Conservation (phyloP, 2,888 invertebrate genomes). For the Andrena fulva region DNA sequence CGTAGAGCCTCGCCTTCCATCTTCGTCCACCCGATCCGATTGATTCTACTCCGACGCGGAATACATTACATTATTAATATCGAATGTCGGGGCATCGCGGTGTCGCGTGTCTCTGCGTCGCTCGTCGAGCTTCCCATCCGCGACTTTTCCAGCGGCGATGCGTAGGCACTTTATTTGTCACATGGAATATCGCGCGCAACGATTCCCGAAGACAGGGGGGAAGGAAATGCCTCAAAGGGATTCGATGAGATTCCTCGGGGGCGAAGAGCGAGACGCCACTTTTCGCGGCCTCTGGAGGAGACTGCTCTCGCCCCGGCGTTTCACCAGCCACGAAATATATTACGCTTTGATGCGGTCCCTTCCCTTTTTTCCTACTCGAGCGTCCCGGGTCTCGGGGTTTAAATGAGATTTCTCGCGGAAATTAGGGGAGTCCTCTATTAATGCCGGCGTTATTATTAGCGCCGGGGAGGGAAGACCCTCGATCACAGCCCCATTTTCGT, state of each 20-base stretch:
- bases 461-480: neutral
- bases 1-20: slow-evolving; percentile 9
- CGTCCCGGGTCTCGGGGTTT: neutral
- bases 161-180: slow-evolving; percentile 11
- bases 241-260: slow-evolving; percentile 23
- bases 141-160: slow-evolving; percentile 2
- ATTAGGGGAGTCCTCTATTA: neutral
- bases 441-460: slow-evolving; percentile 6
- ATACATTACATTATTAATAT: slow-evolving; percentile 58
- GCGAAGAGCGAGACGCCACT: too few relatives aligned
- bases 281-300: too few relatives aligned
- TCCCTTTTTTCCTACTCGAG: neutral
- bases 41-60: slow-evolving; percentile 33
- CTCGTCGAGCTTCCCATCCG: neutral
- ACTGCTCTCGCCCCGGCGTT: too few relatives aligned
- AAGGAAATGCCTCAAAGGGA: neutral
- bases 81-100: slow-evolving; percentile 41
- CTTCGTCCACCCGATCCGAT: slow-evolving; percentile 47
- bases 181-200: slow-evolving; percentile 18
- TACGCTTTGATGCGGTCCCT: neutral
- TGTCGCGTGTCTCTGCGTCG: slow-evolving; percentile 33
- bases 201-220: neutral
- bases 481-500: neutral
- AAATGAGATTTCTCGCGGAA: neutral
- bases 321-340: too few relatives aligned